Conservation (phyloP, 2,888 invertebrate genomes). For the Cylloceria caligata region DNA sequence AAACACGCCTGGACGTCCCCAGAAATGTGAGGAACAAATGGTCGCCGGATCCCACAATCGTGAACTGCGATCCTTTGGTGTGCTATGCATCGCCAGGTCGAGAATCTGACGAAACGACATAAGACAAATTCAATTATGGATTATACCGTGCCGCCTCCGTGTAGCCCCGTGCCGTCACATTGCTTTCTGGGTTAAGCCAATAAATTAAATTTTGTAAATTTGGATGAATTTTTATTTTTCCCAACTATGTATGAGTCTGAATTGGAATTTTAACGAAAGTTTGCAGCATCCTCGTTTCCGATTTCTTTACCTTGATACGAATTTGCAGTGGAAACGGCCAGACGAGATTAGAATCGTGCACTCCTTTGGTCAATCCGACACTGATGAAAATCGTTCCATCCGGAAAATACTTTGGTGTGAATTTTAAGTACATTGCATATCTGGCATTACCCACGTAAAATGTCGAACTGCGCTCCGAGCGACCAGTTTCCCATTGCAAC, state of each 20-base stretch:
- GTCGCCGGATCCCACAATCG: constrained; percentile 83
- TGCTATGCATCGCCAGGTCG: constrained; percentile 70
- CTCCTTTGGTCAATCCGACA: constrained; percentile 82
- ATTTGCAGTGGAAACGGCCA: constrained; percentile 84
- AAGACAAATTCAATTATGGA: background rate
- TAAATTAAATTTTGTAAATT: no score
- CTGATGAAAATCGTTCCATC: constrained; percentile 80
- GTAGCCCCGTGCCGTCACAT: no score
- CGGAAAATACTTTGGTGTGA: constrained; percentile 82
- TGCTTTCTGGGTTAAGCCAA: no score
- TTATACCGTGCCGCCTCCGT: no score
- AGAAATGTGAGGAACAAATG: constrained; percentile 83
- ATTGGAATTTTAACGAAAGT: no score
- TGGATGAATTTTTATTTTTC: no score
- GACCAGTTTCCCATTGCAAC: constrained; percentile 80
- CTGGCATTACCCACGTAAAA: constrained; percentile 82
- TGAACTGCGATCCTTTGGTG: constrained; percentile 78
- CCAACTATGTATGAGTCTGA: no score
- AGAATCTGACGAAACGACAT: constrained; percentile 69
- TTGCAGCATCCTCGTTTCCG: no score
- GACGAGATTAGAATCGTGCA: constrained; percentile 78
- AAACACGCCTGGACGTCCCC: constrained; percentile 81
- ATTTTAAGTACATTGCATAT: constrained; percentile 83
- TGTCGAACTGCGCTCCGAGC: constrained; percentile 81
- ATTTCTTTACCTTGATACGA: constrained; percentile 77